Percentiles rank a stretch among this genome's conserved stretches.
Evolutionary conservation across 2,888 invertebrate species (phyloP).

Genomic region (Xylota segnis): DNA sequence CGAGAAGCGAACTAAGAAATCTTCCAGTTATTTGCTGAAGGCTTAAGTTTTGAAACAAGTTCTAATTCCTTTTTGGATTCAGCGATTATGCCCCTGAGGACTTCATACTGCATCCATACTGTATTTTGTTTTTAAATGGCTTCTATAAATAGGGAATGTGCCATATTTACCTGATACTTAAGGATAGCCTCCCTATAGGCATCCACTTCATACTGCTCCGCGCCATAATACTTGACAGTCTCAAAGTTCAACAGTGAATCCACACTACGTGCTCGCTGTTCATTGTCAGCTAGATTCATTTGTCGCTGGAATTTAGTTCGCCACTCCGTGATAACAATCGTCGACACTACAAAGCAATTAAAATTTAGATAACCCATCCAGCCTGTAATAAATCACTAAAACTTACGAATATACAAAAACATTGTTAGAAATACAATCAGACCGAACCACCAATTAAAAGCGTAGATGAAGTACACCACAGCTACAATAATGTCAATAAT

Average conservation of each 20-base stretch:
- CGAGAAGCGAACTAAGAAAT: too few species aligned
- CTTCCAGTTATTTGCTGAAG: too few species aligned
- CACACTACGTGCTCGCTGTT: slow-evolving; percentile 94
- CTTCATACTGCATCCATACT: too few species aligned
- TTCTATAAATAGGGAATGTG: too few species aligned
- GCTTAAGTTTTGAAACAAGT: too few species aligned
- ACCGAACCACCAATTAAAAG: slow-evolving; percentile 97
- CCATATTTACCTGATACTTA: slow-evolving; percentile 90
- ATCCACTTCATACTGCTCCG: slow-evolving; percentile 95
- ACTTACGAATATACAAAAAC: slow-evolving; percentile 95
- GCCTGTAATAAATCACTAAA: slow-evolving; percentile 1
- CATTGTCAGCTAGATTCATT: slow-evolving; percentile 98
- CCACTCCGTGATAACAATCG: slow-evolving; percentile 98
- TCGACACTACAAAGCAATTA: slow-evolving; percentile 87
- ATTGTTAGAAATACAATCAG: slow-evolving; percentile 97
- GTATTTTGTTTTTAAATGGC: too few species aligned
- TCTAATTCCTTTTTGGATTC: too few species aligned
- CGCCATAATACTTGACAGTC: slow-evolving; percentile 99
- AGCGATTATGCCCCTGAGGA: too few species aligned
- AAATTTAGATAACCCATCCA: slow-evolving; percentile 41
- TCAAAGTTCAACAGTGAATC: slow-evolving; percentile 99
- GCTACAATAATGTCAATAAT: slow-evolving; percentile 96
- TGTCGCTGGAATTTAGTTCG: slow-evolving; percentile 96
- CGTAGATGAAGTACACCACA: slow-evolving; percentile 93
- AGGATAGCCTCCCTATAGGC: slow-evolving; percentile 94